Evolutionary conservation across 2,113 vertebrate species (phyloP).

Genomic region (Meleagris gallopavo): DNA sequence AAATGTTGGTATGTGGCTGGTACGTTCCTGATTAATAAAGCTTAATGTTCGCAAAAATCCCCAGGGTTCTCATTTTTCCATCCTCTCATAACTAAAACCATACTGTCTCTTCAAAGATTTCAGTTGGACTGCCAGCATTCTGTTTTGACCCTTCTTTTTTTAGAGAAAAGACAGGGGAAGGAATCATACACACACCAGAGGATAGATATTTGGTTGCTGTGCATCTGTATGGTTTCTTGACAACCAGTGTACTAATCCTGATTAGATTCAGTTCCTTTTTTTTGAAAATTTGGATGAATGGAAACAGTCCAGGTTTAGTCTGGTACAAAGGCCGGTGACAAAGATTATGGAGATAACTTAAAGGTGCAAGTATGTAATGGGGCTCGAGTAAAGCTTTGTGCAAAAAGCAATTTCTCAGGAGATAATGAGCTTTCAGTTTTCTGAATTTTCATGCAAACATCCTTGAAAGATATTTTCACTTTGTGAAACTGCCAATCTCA

Average conservation of each 20-base stretch:
- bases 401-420: constrained; percentile 13
- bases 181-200: rapidly evolving
- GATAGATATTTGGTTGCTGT: background rate
- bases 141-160: constrained; percentile 30
- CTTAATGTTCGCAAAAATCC: constrained; percentile 29
- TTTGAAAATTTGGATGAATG: constrained; percentile 8
- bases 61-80: constrained; percentile 45
- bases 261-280: background rate
- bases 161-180: background rate
- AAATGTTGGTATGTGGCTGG: constrained; percentile 37
- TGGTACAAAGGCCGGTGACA: background rate
- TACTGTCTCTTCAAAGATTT: constrained; percentile 21
- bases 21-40: constrained; percentile 48
- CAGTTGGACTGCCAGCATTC: constrained; percentile 16
- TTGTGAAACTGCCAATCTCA: background rate
- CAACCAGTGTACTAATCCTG: background rate
- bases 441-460: constrained; percentile 3
- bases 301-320: constrained; percentile 4
- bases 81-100: constrained; percentile 43
- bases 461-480: background rate
- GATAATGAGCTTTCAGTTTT: background rate
- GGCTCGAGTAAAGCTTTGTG: background rate
- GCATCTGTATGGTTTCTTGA: background rate
- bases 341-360: background rate
- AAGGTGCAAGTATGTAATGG: background rate